Evolutionary conservation across 2,797 vertebrate genomes (phyloP), one percentile per base, ranked within the genome.

Genomic region (Macrochelys suwanniensis): DNA sequence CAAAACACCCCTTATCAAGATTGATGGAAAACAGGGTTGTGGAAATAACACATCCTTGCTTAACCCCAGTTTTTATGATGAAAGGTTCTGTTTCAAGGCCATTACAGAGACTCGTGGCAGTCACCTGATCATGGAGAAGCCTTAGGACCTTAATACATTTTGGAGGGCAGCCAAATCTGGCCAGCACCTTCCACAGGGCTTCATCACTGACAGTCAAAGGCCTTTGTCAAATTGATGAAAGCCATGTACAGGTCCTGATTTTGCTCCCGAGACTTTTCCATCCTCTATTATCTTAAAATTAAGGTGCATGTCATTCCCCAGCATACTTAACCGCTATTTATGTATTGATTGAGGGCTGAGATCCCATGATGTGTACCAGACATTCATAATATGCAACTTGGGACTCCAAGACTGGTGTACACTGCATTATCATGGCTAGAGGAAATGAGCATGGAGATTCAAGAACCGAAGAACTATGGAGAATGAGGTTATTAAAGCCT

Each of bases 1-100:
- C 1, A 54, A 45, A 74, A 56, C 65, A 78, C 54, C 95, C 89
- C 83, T 53, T 79, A 82, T 92, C 71, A 85, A 85, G 92, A 89
- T 88, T 85, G 21, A 10, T 54, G 54, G 54, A 54, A 54, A 23
- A 54, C 54, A 54, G 54, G 21, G 21, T 54, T 23, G 54, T 21
- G 54, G 54, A 21, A 54, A 54, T 54, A 54, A 54, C 4, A 23
- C 21, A 25, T 25, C 54, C 54, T 54, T 54, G 54, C 54, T 54
- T 54, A 54, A 25, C 54, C 21, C 23, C 54, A 23, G 21, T 54
- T 54, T 23, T 54, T 54, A 54, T 54, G 54, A 25, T 19, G 21
- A 54, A 54, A 54, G 23, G 23, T 54, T 54, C 54, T 19, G 21
- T 25, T 23, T 25, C 54, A 54, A 54, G 54, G 23, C 21, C 8